These are phyloP conservation scores for Stomatorhinus ivindoensis DNA, from an alignment of 2,113 vertebrate species.

Conservation along the genomic window DNA sequence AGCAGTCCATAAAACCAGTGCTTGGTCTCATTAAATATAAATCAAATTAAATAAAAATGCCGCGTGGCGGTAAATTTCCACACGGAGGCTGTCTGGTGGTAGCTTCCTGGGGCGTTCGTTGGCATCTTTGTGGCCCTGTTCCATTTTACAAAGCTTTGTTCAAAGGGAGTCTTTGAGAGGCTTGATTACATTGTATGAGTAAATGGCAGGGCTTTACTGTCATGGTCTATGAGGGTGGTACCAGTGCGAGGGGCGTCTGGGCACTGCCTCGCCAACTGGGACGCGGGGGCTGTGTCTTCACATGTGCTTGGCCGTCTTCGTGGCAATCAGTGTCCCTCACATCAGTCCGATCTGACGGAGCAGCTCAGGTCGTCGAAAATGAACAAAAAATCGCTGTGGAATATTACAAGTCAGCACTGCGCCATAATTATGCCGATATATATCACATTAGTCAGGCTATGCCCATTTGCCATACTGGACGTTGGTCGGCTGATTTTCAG, in stretches of 20 bases:
- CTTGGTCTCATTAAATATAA: not conserved
- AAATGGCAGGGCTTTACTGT: constrained; percentile 31
- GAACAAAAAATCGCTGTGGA: not conserved
- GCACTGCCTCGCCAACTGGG: constrained; percentile 25
- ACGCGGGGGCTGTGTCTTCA: not conserved
- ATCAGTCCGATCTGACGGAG: not conserved
- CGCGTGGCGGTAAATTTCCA: no score
- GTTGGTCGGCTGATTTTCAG: not conserved
- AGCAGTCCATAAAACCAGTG: not conserved
- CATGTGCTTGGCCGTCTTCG: not conserved
- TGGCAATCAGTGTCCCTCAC: not conserved
- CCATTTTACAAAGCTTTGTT: constrained; percentile 22
- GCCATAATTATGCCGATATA: not conserved
- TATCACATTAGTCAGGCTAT: not conserved
- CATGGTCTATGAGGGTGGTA: constrained; percentile 35
- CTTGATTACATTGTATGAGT: constrained; percentile 31
- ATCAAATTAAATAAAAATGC: not conserved
- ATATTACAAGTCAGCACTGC: not conserved
- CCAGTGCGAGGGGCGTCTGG: constrained; percentile 26
- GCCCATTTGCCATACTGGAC: not conserved
- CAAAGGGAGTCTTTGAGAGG: constrained; percentile 24
- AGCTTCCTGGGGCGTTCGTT: constrained; percentile 21
- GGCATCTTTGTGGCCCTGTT: constrained; percentile 24
- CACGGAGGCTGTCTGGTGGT: not conserved
- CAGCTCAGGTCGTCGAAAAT: not conserved